Percentiles rank a stretch among this genome's conserved stretches.
Conservation (phyloP, 2,888 invertebrate species). For the Strigamia maritima region DNA sequence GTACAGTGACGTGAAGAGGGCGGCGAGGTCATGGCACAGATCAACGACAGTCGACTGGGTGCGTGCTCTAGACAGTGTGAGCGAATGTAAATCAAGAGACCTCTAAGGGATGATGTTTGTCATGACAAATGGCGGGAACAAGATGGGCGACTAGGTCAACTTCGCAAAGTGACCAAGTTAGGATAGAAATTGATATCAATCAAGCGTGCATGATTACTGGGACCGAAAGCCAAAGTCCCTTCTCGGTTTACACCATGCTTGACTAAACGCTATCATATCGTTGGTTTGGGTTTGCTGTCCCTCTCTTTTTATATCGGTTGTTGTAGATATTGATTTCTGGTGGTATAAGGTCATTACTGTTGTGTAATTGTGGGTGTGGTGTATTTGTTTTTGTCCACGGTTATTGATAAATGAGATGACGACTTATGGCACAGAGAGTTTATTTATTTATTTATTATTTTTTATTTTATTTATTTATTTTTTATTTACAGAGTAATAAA, state of each 20-base stretch:
- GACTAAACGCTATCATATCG: background rate
- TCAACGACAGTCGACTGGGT: conserved; percentile 1
- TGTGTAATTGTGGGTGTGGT: background rate
- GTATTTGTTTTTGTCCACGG: background rate
- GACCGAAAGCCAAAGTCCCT: background rate
- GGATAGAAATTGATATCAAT: conserved; percentile 10
- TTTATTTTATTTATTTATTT: too few species aligned
- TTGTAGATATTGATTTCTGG: background rate
- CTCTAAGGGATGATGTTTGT: background rate
- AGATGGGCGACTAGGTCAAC: conserved; percentile 9
- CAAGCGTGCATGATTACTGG: conserved; percentile 5
- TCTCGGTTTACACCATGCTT: background rate
- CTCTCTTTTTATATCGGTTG: background rate
- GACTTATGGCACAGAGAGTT: too few species aligned
- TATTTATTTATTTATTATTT: too few species aligned
- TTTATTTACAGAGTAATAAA: too few species aligned
- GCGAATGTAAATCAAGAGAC: conserved; percentile 15
- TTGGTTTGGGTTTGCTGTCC: background rate
- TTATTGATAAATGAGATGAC: background rate
- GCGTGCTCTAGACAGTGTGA: background rate
- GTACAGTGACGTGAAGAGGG: background rate
- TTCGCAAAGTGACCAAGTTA: conserved; percentile 1
- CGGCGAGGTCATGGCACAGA: conserved; percentile 5
- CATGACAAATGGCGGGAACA: conserved; percentile 15
- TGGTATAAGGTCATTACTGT: background rate